Percentiles rank a stretch among this genome's conserved stretches.
phyloP scores from a whole-genome alignment of 2,888 invertebrate genomes.

The Hyposoter didymator region DNA sequence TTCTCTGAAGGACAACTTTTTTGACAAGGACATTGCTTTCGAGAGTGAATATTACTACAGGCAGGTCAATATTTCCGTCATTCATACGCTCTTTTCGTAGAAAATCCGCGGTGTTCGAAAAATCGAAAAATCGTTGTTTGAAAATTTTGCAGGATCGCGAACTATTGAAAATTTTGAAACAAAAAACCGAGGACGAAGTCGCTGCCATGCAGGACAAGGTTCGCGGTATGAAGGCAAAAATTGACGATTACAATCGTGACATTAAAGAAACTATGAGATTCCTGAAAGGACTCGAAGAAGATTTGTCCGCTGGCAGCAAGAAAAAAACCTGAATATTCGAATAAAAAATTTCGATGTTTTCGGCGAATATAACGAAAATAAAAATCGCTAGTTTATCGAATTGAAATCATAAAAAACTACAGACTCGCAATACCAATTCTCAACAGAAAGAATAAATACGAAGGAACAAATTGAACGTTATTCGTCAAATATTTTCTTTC shows the following conservation, averaged over 20 bases:
- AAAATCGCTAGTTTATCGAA: no score
- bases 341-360: neutral
- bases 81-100: neutral
- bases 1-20: conserved; percentile 66
- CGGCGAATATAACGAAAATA: neutral
- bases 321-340: conserved; percentile 61
- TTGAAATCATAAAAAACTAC: no score
- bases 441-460: neutral
- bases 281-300: conserved; percentile 74
- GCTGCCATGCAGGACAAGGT: conserved; percentile 75
- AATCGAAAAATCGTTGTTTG: neutral
- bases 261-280: conserved; percentile 77
- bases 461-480: neutral
- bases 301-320: conserved; percentile 66
- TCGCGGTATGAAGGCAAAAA: conserved; percentile 73
- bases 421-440: no score
- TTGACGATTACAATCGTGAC: conserved; percentile 75
- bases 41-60: conserved; percentile 77
- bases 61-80: conserved; percentile 69
- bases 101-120: no score
- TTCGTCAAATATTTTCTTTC: neutral
- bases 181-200: conserved; percentile 76
- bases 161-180: conserved; percentile 72
- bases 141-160: conserved; percentile 71
- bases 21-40: conserved; percentile 70